Percentiles rank a stretch among this genome's conserved stretches.
These are phyloP conservation scores for Drosophila mimetica DNA, from an alignment of 2,888 invertebrate genomes.

Conservation along the genomic window DNA sequence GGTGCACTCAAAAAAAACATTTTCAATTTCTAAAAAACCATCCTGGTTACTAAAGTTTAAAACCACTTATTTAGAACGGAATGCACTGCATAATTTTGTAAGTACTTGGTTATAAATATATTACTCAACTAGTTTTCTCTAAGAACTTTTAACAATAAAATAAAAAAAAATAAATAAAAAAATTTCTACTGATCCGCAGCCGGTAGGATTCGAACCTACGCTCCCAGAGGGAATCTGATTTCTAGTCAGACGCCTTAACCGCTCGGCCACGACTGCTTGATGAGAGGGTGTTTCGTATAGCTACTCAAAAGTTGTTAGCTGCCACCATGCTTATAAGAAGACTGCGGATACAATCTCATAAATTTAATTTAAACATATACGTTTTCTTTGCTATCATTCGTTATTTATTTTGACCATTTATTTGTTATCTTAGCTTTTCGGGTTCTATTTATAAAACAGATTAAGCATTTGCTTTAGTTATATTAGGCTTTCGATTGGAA, in stretches of 20 bases:
- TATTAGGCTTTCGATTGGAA: not conserved
- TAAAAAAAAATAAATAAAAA: not conserved
- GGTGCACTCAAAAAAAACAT: not conserved
- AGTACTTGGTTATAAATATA: too few species aligned
- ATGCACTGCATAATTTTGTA: too few species aligned
- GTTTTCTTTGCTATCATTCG: not conserved
- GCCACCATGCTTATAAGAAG: not conserved
- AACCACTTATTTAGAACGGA: too few species aligned
- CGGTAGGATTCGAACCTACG: slow-evolving; percentile 95
- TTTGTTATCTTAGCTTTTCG: not conserved
- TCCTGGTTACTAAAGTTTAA: too few species aligned
- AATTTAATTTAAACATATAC: not conserved
- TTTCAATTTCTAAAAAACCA: not conserved
- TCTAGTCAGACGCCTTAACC: slow-evolving; percentile 78
- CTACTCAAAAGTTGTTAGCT: not conserved
- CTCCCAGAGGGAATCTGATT: slow-evolving; percentile 91
- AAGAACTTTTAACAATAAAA: not conserved
- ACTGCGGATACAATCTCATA: not conserved
- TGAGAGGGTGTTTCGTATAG: not conserved
- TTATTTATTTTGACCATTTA: not conserved
- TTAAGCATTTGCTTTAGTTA: not conserved
- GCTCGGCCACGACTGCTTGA: slow-evolving; percentile 64
- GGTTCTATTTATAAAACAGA: not conserved
- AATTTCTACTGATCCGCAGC: slow-evolving; percentile 86
- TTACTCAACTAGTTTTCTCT: not conserved